Evolutionary conservation across 1,140 invertebrate species (phyloP), one percentile per base, ranked within the genome.

Genomic region (Pseudomyrmex cubaensis): DNA sequence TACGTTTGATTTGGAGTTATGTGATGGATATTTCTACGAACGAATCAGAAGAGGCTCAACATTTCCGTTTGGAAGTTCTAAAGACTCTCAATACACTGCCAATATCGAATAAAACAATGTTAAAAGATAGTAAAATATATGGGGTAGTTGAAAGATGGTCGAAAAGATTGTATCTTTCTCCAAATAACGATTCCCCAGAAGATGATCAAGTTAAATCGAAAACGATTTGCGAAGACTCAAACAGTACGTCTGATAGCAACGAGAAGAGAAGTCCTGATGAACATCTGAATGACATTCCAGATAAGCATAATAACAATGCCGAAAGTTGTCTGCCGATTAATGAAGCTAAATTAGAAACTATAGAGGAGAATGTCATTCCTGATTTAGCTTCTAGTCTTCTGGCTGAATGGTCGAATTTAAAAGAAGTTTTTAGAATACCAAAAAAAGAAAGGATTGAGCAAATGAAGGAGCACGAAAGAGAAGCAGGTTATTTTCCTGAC

Each of bases 361-460:
- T 86, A n/a, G 92, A 93, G 62, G 89, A 92, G 69, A 88, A 83
- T 44, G 75, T 94, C 89, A 95, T 96, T 4, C 93, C 94, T 8
- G 95, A 96, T 56, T 91, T 97, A 15, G 96, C 97, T 8, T 94
- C 93, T 15, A 96, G 96, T 87, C 93, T 98, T 20, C 87, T 98
- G 57, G 95, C 96, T 20, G 94, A 96, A 62, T 99, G 98, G 98
- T 95, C 96, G 4, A 96, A 95, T 89, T 94, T 99, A 13, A 98
- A 98, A 94, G 97, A 98, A 94, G 96, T 97, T 22, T 99, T 98
- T 91, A 96, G 98, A 93, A 99, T 99, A 90, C 99, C 99, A 10
- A 99, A 99, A 93, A 98, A 98, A 89, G 97, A 99, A 90, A 95
- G 98, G 64, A 97, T 98, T 63, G 97, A 98, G 91, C 97, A 98